Evolutionary conservation across 2,113 vertebrate genomes (phyloP), one percentile per base, ranked within the genome.

Genomic region (Cololabis saira): DNA sequence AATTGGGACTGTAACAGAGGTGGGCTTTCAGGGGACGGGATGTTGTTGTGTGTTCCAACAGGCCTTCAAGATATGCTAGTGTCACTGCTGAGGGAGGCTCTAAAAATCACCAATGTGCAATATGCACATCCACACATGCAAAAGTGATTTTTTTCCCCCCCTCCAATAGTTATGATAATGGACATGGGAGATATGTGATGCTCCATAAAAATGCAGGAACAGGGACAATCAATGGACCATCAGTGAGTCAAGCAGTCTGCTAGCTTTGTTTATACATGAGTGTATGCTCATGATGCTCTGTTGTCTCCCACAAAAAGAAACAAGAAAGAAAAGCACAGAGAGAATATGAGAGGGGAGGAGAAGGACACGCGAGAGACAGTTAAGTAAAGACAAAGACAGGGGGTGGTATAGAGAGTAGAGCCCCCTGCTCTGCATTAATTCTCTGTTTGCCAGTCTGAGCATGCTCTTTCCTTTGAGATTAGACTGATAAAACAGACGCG

Each of bases 371-470:
- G 76, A 75, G 68, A 85, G 80, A 83, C 54, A 62, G 81, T 87
- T 83, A 68, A 80, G 85, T 74, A 61, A 81, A 84, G 77, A 83
- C 30, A 74, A 62, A 82, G 81, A 83, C 74, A 80, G 78, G 71
- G 75, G 65, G 49, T 72, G 54, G 55, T 50, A 69, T 67, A 11
- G 18, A 71, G 61, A 74, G 64, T 63, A 71, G 81, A 80, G 83
- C 71, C 84, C 82, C 83, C 75, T 80, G 82, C 78, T 88, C 85
- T 79, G 83, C 85, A 88, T 90, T 89, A 91, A 91, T 91, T 83
- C 89, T 86, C 82, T 89, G 85, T 84, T 92, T 93, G 88, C 84
- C 88, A 93, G 88, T 92, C 92, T 86, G 85, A 87, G 83, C 90
- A 87, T 87, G 87, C 67, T 87, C 68, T 79, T 87, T 84, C 88